phyloP scores from a whole-genome alignment of 2,113 vertebrate genomes.

The Carollia perspicillata region DNA sequence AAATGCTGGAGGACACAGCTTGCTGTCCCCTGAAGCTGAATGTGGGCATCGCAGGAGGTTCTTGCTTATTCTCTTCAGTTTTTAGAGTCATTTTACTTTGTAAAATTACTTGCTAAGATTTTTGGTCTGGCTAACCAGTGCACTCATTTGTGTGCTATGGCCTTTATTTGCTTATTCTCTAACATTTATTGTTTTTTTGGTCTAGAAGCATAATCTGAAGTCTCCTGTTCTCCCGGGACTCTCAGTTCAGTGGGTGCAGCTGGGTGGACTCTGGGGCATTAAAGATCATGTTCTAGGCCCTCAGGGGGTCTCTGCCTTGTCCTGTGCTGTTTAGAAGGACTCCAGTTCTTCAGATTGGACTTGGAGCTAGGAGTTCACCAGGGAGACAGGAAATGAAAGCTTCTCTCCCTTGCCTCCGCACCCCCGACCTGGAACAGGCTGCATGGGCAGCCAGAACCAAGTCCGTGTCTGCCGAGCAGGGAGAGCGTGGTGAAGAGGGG shows the following conservation, averaged over 20 bases:
- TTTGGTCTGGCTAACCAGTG: not conserved
- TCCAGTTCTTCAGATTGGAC: not conserved
- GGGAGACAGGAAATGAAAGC: not conserved
- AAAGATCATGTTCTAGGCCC: not conserved
- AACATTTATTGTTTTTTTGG: not conserved
- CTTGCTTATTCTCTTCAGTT: not conserved
- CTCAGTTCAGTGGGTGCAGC: not conserved
- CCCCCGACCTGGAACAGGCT: not conserved
- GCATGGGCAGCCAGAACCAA: not conserved
- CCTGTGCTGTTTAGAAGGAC: not conserved
- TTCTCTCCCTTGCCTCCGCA: not conserved
- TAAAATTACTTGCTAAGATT: not conserved
- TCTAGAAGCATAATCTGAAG: not conserved
- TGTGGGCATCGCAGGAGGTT: not conserved
- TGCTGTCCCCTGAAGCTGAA: not conserved
- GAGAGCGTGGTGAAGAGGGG: not conserved
- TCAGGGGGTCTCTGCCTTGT: not conserved
- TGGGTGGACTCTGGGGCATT: not conserved
- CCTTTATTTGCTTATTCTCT: not conserved
- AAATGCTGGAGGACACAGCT: too few relatives aligned
- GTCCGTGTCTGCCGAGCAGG: not conserved
- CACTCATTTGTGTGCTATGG: not conserved
- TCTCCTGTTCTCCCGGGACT: not conserved
- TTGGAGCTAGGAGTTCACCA: not conserved
- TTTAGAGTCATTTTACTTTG: not conserved